phyloP scores from a whole-genome alignment of 1,140 invertebrate genomes.

The Pseudachorutes palmiensis region DNA sequence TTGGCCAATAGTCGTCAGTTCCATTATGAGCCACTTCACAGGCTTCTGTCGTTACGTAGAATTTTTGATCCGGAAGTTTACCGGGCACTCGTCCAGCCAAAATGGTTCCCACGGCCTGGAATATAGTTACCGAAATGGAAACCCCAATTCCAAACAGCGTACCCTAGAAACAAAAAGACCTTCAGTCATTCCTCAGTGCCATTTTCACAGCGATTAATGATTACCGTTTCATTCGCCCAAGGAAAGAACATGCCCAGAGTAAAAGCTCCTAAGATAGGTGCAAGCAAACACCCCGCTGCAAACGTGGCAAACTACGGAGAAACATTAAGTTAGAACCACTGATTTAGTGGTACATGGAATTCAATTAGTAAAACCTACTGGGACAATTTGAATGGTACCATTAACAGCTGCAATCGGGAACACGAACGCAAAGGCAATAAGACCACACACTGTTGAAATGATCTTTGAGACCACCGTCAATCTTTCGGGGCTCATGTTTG shows the following conservation, averaged over 20 bases:
- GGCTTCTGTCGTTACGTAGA: not conserved
- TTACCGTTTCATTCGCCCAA: not conserved
- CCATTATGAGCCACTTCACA: not conserved
- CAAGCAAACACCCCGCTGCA: not conserved
- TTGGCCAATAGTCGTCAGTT: not conserved
- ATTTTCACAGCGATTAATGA: not conserved
- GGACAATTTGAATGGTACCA: slow-evolving; percentile 31
- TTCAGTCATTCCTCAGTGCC: not conserved
- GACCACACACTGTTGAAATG: slow-evolving; percentile 25
- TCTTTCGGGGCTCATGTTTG: slow-evolving; percentile 26
- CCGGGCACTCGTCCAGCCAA: not conserved
- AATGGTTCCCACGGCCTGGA: not conserved
- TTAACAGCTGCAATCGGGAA: slow-evolving; percentile 27
- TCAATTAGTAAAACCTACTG: slow-evolving; percentile 22
- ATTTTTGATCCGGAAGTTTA: not conserved
- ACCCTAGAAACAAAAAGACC: not conserved
- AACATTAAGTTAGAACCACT: not conserved
- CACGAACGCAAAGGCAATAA: slow-evolving; percentile 32
- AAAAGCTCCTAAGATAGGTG: not conserved
- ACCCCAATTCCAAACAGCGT: not conserved
- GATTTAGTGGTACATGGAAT: not conserved
- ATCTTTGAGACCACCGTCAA: slow-evolving; percentile 31
- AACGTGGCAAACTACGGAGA: not conserved
- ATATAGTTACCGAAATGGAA: not conserved
- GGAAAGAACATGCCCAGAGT: not conserved